Base-by-base conservation (phyloP, 2,888 invertebrate species). In the Apodemia mormo region DNA sequence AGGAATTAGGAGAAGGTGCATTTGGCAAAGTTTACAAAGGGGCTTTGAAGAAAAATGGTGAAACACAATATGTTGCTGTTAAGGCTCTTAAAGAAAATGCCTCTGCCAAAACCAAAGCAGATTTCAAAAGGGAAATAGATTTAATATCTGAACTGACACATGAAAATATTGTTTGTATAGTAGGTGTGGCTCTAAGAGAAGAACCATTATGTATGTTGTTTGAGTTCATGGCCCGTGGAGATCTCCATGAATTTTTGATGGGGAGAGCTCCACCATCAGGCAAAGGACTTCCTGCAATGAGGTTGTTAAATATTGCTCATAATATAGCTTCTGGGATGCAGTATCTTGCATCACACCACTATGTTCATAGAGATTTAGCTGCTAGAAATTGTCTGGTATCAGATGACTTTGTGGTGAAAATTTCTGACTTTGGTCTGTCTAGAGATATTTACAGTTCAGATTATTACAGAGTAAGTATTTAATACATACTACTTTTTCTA, bases 21-120 rank as follows among this genome's bases (percentile, higher is more conserved):
- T 99, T 99, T 87, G 99, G 99, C 88, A 98, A 98, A 94, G 99
- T 99, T 0, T 99, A 98, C 86, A 98, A 98, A 90, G 99, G 99
- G 0, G 98, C 98, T 84, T 92, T 99, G 69, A 94, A 95, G n/a
- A 95, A 94, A 80, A 94, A 94, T 73, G 94, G 94, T 65, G 96
- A 96, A 40, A 95, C 95, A 70, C 95, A 96, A 72, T 96, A 96
- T 87, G 98, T 99, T 0, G 98, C 98, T 22, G 97, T 99, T 0
- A 99, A 99, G 87, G 98, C 98, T 0, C 88, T 99, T 37, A 98
- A 98, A 86, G 98, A 98, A 84, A 98, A 98, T 85, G 98, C 98
- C 0, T 97, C 97, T 52, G 95, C 97, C 0, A 98, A 98, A 90
- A 97, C 97, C 2, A 97, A 97, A 81, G 96, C 96, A 74, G 99